Evolutionary conservation across 2,888 invertebrate species (phyloP).

Genomic region (Agrypnus murinus): DNA sequence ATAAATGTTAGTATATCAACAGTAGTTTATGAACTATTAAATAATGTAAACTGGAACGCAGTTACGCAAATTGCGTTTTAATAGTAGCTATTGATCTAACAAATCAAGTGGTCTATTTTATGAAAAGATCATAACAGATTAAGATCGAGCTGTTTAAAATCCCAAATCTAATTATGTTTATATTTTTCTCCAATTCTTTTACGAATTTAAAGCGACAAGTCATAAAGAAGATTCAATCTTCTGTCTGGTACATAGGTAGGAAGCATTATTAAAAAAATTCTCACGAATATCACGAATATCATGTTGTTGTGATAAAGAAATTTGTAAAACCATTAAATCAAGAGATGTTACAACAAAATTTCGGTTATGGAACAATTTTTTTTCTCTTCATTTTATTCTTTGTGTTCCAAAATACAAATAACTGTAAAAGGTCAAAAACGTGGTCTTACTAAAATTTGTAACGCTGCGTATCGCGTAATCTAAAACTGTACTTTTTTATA

Average conservation of each 20-base stretch:
- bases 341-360: constrained; percentile 12
- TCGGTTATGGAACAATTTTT: no score
- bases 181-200: no score
- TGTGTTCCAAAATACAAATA: constrained; percentile 41
- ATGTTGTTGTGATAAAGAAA: constrained; percentile 21
- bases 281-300: constrained; percentile 4
- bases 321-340: constrained; percentile 22
- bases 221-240: no score
- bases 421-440: constrained; percentile 47
- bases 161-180: no score
- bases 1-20: constrained; percentile 14
- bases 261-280: background rate
- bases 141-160: no score
- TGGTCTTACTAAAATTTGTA: constrained; percentile 35
- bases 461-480: constrained; percentile 32
- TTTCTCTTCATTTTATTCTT: constrained; percentile 3
- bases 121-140: no score
- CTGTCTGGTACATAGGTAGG: no score
- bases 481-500: constrained; percentile 37
- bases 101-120: no score
- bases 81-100: no score
- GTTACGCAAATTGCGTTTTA: constrained; percentile 36
- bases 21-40: constrained; percentile 25
- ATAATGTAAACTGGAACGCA: constrained; percentile 37
- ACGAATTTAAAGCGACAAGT: no score